Conservation (phyloP, 37 sponge, comb jelly and placozoan genomes). For the Chondrilla cf. caribensis region DNA sequence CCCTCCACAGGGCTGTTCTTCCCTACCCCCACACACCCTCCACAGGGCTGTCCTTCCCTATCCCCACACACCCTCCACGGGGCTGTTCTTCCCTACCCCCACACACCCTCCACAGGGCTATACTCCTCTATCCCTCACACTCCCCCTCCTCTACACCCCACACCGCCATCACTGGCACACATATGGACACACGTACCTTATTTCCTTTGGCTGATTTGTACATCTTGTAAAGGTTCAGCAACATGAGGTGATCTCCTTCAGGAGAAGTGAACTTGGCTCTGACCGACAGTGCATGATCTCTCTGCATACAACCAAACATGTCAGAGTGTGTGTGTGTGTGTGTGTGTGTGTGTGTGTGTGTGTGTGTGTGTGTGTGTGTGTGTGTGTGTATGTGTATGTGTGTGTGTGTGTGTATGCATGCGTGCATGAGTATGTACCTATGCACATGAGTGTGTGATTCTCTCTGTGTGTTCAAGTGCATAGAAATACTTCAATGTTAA, state of each 20-base stretch:
- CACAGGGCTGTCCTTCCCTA: no score
- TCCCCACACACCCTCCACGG: no score
- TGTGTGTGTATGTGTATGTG: slow-evolving; percentile 13
- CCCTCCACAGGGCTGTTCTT: no score
- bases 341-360: background rate
- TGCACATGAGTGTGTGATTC: background rate
- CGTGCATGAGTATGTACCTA: background rate
- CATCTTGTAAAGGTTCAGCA: slow-evolving; percentile 69
- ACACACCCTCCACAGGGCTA: no score
- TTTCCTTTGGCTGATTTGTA: slow-evolving; percentile 76
- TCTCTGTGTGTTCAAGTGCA: background rate
- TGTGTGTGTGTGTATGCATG: slow-evolving; percentile 12
- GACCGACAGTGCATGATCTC: slow-evolving; percentile 53
- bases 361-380: slow-evolving; percentile 15
- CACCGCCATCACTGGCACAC: no score
- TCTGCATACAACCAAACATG: background rate
- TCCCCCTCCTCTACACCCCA: no score
- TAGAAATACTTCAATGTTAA: background rate
- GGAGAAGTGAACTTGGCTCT: slow-evolving; percentile 61
- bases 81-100: no score
- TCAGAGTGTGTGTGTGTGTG: background rate
- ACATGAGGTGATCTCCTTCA: slow-evolving; percentile 87
- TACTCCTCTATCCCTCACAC: no score
- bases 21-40: no score
- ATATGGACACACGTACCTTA: no score